phyloP scores from a whole-genome alignment of 2,797 vertebrate genomes.

The Gobionotothen gibberifrons region DNA sequence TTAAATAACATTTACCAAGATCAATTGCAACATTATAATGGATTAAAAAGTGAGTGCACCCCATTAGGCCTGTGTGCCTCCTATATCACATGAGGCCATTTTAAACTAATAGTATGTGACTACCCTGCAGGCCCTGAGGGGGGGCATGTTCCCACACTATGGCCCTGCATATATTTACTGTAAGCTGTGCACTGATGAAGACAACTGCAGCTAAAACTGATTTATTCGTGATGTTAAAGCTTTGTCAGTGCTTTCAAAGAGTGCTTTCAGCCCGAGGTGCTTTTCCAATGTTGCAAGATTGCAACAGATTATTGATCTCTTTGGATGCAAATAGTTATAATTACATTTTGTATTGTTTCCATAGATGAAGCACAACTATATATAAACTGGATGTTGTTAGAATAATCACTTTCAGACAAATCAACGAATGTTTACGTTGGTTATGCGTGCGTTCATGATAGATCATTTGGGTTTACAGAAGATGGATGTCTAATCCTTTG shows the following conservation, averaged over 20 bases:
- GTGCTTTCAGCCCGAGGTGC: not conserved
- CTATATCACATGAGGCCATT: slow-evolving; percentile 45
- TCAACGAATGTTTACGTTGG: not conserved
- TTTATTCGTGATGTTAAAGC: slow-evolving; percentile 35
- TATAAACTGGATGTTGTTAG: not conserved
- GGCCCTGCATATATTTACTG: slow-evolving; percentile 36
- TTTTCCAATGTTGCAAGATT: slow-evolving; percentile 13
- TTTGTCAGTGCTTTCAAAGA: slow-evolving; percentile 14
- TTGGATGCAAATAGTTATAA: not conserved
- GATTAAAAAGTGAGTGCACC: slow-evolving; percentile 42
- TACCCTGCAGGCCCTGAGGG: slow-evolving; percentile 34
- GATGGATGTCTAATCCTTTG: too few species aligned
- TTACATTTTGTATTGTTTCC: not conserved
- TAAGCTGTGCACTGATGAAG: slow-evolving; percentile 32
- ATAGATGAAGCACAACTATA: slow-evolving; percentile 4
- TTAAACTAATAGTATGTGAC: slow-evolving; percentile 57
- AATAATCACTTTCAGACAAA: not conserved
- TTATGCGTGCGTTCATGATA: not conserved
- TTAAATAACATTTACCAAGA: slow-evolving; percentile 31
- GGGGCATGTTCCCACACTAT: slow-evolving; percentile 18
- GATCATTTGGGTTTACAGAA: not conserved
- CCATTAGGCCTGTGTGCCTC: slow-evolving; percentile 22
- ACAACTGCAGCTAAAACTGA: slow-evolving; percentile 32
- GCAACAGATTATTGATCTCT: slow-evolving; percentile 18
- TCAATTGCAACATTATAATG: slow-evolving; percentile 34